Evolutionary conservation across 2,797 vertebrate species (phyloP).

Genomic region (Luscinia megarhynchos): DNA sequence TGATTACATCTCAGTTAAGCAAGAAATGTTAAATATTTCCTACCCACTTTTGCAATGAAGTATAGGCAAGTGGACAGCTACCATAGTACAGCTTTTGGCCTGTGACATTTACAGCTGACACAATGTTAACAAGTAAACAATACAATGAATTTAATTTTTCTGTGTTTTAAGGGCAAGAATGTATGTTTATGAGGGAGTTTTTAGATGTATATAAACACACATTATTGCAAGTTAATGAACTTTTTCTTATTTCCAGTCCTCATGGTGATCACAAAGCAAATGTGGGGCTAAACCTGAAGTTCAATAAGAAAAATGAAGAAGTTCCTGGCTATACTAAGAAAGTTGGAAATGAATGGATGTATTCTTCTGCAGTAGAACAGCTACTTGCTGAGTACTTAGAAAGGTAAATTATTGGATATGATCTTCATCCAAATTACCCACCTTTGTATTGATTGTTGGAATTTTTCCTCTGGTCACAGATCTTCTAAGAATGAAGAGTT

Average conservation of each 20-base stretch:
- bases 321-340: constrained; percentile 98
- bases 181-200: accelerated
- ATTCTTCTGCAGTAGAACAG: constrained; percentile 93
- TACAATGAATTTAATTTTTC: not conserved
- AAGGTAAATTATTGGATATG: constrained; percentile 77
- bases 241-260: constrained; percentile 80
- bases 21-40: not conserved
- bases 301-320: constrained; percentile 99
- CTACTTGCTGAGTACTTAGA: constrained; percentile 93
- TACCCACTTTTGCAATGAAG: not conserved
- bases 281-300: constrained; percentile 96
- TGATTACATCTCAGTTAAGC: not conserved
- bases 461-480: not conserved
- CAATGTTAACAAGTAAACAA: not conserved
- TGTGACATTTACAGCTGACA: not conserved
- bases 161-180: not conserved
- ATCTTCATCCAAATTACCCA: not conserved
- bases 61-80: not conserved
- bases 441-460: not conserved
- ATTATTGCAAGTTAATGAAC: constrained; percentile 7
- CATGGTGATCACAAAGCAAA: constrained; percentile 96
- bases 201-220: not conserved
- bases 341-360: constrained; percentile 95
- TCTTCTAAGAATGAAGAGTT: not conserved
- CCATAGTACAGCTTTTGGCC: not conserved